phyloP scores from a whole-genome alignment of 2,797 vertebrate genomes.

The Aldrovandia affinis region DNA sequence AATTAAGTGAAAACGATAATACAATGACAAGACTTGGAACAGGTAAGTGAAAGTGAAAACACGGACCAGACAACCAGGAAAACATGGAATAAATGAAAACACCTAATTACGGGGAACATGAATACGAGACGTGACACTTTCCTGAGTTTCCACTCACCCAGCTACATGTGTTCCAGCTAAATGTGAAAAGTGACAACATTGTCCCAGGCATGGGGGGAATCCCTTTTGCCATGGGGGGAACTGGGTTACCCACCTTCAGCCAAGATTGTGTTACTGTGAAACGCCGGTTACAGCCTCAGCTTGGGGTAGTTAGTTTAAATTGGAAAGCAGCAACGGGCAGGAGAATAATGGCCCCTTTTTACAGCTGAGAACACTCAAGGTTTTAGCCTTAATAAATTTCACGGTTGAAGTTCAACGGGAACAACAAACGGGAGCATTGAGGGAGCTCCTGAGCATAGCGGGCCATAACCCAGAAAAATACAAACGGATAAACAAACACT shows the following conservation, averaged over 20 bases:
- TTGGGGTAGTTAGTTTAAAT: not conserved
- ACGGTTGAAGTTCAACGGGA: not conserved
- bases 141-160: too few relatives aligned
- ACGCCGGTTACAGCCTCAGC: not conserved
- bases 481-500: not conserved
- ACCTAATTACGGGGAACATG: too few relatives aligned
- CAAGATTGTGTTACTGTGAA: not conserved
- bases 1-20: too few relatives aligned
- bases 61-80: too few relatives aligned
- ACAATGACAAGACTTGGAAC: too few relatives aligned
- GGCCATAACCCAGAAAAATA: not conserved
- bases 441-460: not conserved
- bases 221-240: too few relatives aligned
- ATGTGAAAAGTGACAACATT: too few relatives aligned
- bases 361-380: not conserved
- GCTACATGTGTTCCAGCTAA: too few relatives aligned
- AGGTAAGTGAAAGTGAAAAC: too few relatives aligned
- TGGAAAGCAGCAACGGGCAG: not conserved
- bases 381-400: not conserved
- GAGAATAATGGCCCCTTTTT: not conserved
- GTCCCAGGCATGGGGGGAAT: too few relatives aligned
- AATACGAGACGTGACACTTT: too few relatives aligned
- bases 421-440: not conserved
- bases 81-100: too few relatives aligned
- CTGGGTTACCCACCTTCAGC: not conserved